Evolutionary conservation across 2,888 invertebrate genomes (phyloP).

Genomic region (Ophion ventricosus): DNA sequence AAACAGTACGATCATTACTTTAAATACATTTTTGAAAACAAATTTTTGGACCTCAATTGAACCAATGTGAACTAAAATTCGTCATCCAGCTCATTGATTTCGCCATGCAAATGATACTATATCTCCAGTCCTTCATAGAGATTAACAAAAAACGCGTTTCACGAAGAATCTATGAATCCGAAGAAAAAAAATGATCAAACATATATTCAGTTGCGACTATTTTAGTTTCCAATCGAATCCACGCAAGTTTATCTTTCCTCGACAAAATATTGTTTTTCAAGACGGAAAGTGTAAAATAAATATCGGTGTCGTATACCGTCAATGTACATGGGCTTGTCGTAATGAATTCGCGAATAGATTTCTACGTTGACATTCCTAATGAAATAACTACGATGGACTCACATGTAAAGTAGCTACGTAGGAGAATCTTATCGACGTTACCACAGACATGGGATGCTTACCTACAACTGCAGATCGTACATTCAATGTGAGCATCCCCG

Average conservation of each 20-base stretch:
- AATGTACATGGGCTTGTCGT: conserved; percentile 23
- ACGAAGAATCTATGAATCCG: conserved; percentile 19
- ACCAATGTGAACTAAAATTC: background rate
- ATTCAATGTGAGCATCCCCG: conserved; percentile 73
- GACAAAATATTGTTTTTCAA: background rate
- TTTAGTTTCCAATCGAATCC: background rate
- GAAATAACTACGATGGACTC: conserved; percentile 73
- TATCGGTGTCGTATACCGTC: background rate
- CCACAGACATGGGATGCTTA: conserved; percentile 77
- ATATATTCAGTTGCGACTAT: conserved; percentile 8
- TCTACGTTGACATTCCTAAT: conserved; percentile 59
- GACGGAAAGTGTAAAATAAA: background rate
- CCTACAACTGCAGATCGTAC: conserved; percentile 79
- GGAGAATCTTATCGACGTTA: conserved; percentile 75
- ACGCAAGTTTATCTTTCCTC: background rate
- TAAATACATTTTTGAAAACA: background rate
- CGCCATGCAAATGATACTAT: conserved; percentile 32
- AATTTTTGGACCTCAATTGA: background rate
- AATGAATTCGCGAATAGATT: conserved; percentile 27
- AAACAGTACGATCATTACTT: background rate
- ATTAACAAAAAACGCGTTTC: conserved; percentile 28
- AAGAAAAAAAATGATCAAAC: background rate
- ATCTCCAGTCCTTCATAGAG: conserved; percentile 15
- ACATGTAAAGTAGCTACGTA: conserved; percentile 77
- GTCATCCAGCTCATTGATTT: background rate